These are phyloP conservation scores for Oncorhynchus kisutch DNA, from an alignment of 2,113 vertebrate species.

Conservation along the genomic window DNA sequence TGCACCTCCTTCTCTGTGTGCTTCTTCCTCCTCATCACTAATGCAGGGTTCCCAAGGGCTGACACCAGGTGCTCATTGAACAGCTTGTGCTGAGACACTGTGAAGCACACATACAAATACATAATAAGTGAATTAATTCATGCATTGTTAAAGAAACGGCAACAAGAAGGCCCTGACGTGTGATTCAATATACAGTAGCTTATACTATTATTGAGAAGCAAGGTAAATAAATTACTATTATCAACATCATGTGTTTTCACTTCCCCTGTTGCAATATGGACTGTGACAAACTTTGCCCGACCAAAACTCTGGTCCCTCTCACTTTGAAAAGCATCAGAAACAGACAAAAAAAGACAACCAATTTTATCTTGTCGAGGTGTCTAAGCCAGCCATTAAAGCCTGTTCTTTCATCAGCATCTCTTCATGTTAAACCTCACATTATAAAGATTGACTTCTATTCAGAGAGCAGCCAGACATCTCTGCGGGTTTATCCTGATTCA, in stretches of 20 bases:
- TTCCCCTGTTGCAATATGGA: background rate
- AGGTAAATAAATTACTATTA: background rate
- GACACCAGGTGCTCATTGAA: conserved; percentile 97
- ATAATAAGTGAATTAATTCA: no score
- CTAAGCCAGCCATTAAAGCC: background rate
- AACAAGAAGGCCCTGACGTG: no score
- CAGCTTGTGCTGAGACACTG: conserved; percentile 92
- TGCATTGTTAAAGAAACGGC: background rate
- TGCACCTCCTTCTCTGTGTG: conserved; percentile 95
- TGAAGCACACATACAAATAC: background rate
- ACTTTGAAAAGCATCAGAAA: no score
- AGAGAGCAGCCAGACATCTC: background rate
- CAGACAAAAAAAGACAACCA: no score
- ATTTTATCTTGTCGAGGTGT: background rate
- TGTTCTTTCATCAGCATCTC: background rate
- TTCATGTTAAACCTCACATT: background rate
- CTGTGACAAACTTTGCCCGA: background rate
- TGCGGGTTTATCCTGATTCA: background rate
- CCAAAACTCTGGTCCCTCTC: no score
- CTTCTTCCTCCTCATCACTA: conserved; percentile 93
- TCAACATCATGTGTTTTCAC: background rate
- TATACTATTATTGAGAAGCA: no score
- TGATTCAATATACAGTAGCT: no score
- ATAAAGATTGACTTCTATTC: background rate
- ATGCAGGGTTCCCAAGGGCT: conserved; percentile 89